Base-by-base conservation (phyloP, 2,888 invertebrate species). In the Fabriciana adippe region DNA sequence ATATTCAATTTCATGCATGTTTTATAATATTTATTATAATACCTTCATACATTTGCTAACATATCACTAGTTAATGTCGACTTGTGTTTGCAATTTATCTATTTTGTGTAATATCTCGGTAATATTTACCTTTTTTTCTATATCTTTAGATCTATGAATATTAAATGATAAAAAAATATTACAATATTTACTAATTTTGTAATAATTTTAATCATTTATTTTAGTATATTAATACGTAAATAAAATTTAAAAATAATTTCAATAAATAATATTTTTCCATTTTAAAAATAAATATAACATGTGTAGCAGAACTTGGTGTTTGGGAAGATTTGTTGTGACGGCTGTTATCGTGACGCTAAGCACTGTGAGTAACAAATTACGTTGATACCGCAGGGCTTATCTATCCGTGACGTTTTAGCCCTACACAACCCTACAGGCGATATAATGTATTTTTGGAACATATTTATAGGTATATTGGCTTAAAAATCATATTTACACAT, bases 311-410 rank as follows among this genome's bases (percentile, higher is more conserved):
- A 50, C 62, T 47, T 48, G 55, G 64, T 56, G 61, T 64, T 69
- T 62, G 62, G 47, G 59, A 67, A 70, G 74, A 72, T 76, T 75
- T 74, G 71, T 73, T 68, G 68, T 64, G 69, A 59, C 41, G 67
- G 65, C 64, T 55, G 69, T 69, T 74, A 70, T 71, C 70, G 64
- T 57, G 66, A 64, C 74, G 66, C 64, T 71, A 72, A 73, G 73
- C 74, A 72, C 83, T 82, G 79, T 81, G 80, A 81, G 81, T 84
- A 81, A 86, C 85, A 85, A 86, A 87, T 86, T 82, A 82, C 79
- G 81, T 78, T 81, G 81, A 74, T 75, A 66, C 73, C 71, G 66
- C 67, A 70, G 73, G 73, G 75, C 66, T 70, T 68, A 75, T 76
- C 75, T 76, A 71, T 68, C 54, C 69, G 35, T 64, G 64, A 67